Evolutionary conservation across 64 coral and sea anemone genomes (phyloP).

Genomic region (Orbicella faveolata): DNA sequence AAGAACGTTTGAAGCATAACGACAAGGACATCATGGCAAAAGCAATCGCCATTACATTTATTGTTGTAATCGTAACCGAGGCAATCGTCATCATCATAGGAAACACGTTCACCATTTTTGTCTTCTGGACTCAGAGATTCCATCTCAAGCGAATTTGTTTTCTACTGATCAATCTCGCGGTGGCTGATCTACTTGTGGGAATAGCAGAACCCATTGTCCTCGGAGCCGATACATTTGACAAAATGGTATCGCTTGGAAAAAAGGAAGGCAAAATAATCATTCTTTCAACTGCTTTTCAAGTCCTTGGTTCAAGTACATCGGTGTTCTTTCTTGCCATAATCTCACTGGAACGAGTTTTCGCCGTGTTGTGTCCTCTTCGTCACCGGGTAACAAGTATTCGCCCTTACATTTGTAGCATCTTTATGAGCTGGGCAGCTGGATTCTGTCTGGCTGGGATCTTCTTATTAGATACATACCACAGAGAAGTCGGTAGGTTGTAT

Average conservation of each 20-base stretch:
- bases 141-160: too few relatives aligned
- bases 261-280: neutral
- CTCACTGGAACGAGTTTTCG: neutral
- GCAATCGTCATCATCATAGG: neutral
- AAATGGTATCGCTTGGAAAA: too few relatives aligned
- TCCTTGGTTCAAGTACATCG: neutral
- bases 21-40: neutral
- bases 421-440: neutral
- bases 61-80: neutral
- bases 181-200: too few relatives aligned
- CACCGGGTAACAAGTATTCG: neutral
- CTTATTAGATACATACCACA: neutral
- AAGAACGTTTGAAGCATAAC: too few relatives aligned
- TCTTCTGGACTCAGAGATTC: neutral
- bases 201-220: too few relatives aligned
- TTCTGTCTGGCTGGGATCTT: neutral
- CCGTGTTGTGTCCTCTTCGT: neutral
- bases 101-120: neutral
- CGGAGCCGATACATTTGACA: too few relatives aligned
- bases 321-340: neutral
- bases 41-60: neutral
- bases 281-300: neutral
- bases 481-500: neutral
- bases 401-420: neutral
- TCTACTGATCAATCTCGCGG: too few relatives aligned